Evolutionary conservation across 2,888 invertebrate species (phyloP), one percentile per base, ranked within the genome.

Genomic region (Nemapogon koenigi): DNA sequence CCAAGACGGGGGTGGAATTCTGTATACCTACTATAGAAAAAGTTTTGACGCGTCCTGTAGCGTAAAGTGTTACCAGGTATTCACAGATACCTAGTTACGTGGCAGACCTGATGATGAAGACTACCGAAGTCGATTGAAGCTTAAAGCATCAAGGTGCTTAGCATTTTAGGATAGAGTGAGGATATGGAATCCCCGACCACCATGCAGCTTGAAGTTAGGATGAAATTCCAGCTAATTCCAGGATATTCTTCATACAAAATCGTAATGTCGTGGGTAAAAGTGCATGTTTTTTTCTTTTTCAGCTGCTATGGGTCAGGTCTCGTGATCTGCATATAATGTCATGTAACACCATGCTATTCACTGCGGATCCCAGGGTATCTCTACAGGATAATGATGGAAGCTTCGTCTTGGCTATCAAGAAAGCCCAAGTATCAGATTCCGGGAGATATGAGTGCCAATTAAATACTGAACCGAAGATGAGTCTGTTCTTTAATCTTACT

Each of bases 241-340:
- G n/a, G n/a, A n/a, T n/a, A n/a, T n/a, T n/a, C n/a, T n/a, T 22
- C 10, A 22, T 22, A 22, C 7, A 22, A 6, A 22, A 22, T n/a
- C n/a, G n/a, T n/a, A n/a, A n/a, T n/a, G n/a, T 7, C 8, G 29
- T 7, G 10, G 29, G 13, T 11, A 8, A 7, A 11, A 11, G 29
- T 2, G 17, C 8, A 7, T n/a, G 16, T 33, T n/a, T n/a, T n/a
- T n/a, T n/a, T 42, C 16, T 25, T 14, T 62, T 65, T 22, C 72
- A 89, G 89, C 87, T 89, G 39, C 88, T 88, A 37, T 89, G 89
- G 89, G 87, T 89, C 57, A 76, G 88, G 7, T 83, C 83, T 40
- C 79, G 80, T 25, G 89, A 89, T 62, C 76, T 88, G 37, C 86
- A 87, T 62, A 88, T 89, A 49, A 69, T 89, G 48, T 82, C 87